These are phyloP conservation scores for Dasyprocta punctata DNA, from an alignment of 2,113 vertebrate species.

Conservation along the genomic window DNA sequence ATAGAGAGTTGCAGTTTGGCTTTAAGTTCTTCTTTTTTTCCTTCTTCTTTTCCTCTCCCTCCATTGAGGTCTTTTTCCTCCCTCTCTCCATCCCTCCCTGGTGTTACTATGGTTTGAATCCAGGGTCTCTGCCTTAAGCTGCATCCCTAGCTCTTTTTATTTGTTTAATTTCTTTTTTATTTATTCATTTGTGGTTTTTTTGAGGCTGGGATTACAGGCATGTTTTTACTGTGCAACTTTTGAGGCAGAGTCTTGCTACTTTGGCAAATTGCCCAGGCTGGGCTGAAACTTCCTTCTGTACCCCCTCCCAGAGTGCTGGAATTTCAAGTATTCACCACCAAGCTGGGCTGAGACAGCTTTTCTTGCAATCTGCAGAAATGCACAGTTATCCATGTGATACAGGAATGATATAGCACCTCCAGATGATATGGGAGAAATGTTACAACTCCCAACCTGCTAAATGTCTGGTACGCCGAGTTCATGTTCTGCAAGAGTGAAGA, in stretches of 20 bases:
- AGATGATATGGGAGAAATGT: not conserved
- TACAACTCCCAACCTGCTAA: not conserved
- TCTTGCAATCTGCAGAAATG: not conserved
- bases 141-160: not conserved
- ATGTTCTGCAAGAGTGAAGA: not conserved
- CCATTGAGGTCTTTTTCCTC: not conserved
- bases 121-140: not conserved
- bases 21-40: not conserved
- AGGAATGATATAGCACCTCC: not conserved
- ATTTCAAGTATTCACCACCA: not conserved
- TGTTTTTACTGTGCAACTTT: not conserved
- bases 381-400: not conserved
- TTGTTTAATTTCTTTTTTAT: not conserved
- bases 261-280: not conserved
- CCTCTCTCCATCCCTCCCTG: not conserved
- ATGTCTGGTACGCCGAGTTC: not conserved
- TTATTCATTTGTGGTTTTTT: not conserved
- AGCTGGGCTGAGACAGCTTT: not conserved
- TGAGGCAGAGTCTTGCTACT: not conserved
- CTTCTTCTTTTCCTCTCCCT: not conserved
- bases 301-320: not conserved
- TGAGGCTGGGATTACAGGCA: not conserved
- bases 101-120: not conserved
- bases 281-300: not conserved
- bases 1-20: not conserved